phyloP scores from a whole-genome alignment of 1,140 invertebrate genomes.

The Atta cephalotes region DNA sequence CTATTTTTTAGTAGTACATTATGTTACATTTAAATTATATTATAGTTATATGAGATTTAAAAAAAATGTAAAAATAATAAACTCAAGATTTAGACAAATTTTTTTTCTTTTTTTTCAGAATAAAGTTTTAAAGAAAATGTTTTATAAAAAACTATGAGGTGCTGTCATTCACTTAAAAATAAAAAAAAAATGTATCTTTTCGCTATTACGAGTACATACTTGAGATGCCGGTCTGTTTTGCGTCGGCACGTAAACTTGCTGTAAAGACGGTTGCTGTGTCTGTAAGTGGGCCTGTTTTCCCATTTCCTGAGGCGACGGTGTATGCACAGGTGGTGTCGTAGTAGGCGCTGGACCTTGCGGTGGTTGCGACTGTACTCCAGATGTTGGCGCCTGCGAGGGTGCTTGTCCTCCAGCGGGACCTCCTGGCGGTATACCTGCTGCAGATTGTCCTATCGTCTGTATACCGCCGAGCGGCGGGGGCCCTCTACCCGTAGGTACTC shows the following conservation, averaged over 20 bases:
- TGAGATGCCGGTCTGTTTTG: constrained; percentile 77
- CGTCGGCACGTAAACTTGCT: constrained; percentile 77
- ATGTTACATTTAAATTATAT: too few species aligned
- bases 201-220: constrained; percentile 60
- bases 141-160: too few species aligned
- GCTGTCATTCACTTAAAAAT: neutral
- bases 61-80: too few species aligned
- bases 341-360: constrained; percentile 80
- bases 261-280: constrained; percentile 76
- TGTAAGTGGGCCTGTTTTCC: constrained; percentile 83
- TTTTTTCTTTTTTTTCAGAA: too few species aligned
- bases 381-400: constrained; percentile 77
- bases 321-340: constrained; percentile 81
- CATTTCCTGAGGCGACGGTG: constrained; percentile 82
- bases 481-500: constrained; percentile 83
- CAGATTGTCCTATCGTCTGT: constrained; percentile 81
- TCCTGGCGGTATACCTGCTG: constrained; percentile 80
- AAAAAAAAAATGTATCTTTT: neutral
- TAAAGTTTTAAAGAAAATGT: too few species aligned
- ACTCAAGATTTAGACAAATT: too few species aligned
- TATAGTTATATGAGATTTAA: too few species aligned
- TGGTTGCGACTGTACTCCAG: constrained; percentile 81
- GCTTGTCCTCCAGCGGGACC: constrained; percentile 79
- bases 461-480: constrained; percentile 81
- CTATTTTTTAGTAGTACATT: too few species aligned